These are phyloP conservation scores for Musca domestica DNA, from an alignment of 1,140 invertebrate species.

Conservation along the genomic window DNA sequence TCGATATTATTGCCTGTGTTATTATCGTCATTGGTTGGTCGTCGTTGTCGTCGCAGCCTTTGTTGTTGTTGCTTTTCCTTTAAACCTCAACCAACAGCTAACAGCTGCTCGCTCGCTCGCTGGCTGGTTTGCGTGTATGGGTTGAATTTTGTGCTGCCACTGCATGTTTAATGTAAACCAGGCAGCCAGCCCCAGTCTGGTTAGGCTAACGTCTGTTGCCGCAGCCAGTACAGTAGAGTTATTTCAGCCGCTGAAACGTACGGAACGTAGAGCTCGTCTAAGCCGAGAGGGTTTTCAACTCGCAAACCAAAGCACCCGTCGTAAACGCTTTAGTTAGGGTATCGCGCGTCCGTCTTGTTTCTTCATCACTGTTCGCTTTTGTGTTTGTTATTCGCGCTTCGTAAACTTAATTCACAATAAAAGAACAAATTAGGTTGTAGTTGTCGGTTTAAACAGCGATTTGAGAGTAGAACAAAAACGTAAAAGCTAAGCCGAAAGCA, in stretches of 20 bases:
- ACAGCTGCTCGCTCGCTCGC: not conserved
- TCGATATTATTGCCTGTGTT: too few species aligned
- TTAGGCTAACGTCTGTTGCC: not conserved
- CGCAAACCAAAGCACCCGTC: constrained; percentile 6
- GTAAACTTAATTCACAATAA: constrained; percentile 1
- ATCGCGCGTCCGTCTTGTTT: not conserved
- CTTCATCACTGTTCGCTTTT: not conserved
- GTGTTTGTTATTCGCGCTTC: too few species aligned
- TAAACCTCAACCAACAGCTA: constrained; percentile 14
- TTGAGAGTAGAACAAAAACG: not conserved
- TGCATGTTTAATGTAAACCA: constrained; percentile 7
- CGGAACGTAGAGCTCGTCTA: constrained; percentile 19
- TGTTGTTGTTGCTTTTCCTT: constrained; percentile 10
- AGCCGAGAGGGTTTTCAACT: constrained; percentile 25
- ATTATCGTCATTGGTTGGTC: too few species aligned
- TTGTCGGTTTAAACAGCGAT: not conserved
- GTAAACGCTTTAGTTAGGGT: not conserved
- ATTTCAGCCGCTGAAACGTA: constrained; percentile 28
- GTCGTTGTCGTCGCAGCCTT: not conserved
- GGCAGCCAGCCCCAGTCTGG: not conserved
- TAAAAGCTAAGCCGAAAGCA: too few species aligned
- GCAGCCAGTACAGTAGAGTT: constrained; percentile 28
- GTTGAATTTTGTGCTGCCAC: not conserved
- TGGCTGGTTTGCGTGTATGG: not conserved
- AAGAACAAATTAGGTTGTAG: not conserved